Percentiles rank a stretch among this genome's conserved stretches.
phyloP scores from a whole-genome alignment of 1,140 invertebrate species.

The Cydia splendana region DNA sequence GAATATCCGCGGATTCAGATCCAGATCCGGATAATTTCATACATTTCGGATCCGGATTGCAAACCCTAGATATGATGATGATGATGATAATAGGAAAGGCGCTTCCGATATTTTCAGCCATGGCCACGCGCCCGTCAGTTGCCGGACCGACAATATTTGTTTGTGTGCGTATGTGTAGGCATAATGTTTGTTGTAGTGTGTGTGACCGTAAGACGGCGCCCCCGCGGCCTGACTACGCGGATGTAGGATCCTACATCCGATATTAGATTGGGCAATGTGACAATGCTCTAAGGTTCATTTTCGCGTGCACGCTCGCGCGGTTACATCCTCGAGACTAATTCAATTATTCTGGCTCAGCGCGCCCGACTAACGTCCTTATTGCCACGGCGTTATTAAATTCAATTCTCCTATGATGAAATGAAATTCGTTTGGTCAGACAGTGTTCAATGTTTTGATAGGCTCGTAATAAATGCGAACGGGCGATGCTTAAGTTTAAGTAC shows the following conservation, averaged over 20 bases:
- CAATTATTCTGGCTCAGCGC: conserved; percentile 29
- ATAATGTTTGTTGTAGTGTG: too few species aligned
- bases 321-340: conserved; percentile 26
- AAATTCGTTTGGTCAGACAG: conserved; percentile 28
- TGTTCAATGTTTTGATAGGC: conserved; percentile 21
- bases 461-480: conserved; percentile 29
- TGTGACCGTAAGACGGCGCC: too few species aligned
- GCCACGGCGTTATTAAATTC: conserved; percentile 23
- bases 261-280: neutral
- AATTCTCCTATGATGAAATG: conserved; percentile 32
- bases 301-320: neutral
- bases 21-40: too few species aligned
- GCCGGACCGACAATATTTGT: too few species aligned
- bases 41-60: too few species aligned
- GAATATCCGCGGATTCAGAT: too few species aligned
- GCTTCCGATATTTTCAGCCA: too few species aligned
- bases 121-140: too few species aligned
- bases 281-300: neutral
- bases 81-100: too few species aligned
- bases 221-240: too few species aligned
- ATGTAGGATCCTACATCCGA: neutral
- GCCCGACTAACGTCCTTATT: conserved; percentile 29
- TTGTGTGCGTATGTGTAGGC: too few species aligned
- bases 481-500: conserved; percentile 38
- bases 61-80: too few species aligned